Evolutionary conservation across 2,888 invertebrate genomes (phyloP), one percentile per base, ranked within the genome.

Genomic region (Dolichopus griseipennis): DNA sequence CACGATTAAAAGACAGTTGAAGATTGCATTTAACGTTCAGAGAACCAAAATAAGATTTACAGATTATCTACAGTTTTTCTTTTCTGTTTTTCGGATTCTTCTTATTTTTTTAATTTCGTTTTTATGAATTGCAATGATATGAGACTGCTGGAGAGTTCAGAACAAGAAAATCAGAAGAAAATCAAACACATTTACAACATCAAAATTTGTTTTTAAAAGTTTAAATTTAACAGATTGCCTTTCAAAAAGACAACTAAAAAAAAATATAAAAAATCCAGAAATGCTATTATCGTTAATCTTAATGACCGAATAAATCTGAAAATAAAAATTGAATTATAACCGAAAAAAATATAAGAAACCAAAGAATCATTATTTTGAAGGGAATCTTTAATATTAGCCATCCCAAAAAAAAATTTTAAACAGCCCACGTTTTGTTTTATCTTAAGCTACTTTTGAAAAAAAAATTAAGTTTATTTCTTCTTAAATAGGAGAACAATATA

Each of bases 211-310:
- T 41, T 15, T 15, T 6, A 41, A 41, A 15, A 41, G 9, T 52
- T n/a, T 2, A 7, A 52, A 52, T 18, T 52, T 52, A 18, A 52
- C 37, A 52, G n/a, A 52, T 52, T 52, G 52, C 52, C 18, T 12
- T 52, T 52, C 4, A 41, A 41, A 12, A 41, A 7, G 8, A 41
- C 1, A 41, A 41, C 3, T 27, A 27, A 27, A 27, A 27, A 41
- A 41, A 41, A 41, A 1, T 41, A 41, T 41, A 41, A 41, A 41
- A 52, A 6, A 12, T 52, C n/a, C n/a, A 52, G 15, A 52, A 52
- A 52, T 52, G 52, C 52, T n/a, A 52, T 52, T 52, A 52, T 52
- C 52, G 52, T 52, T 52, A 18, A 52, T 52, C 52, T 52, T 52
- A 52, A 52, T 52, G 52, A 52, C 12, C 6, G 18, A 52, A 52